Conservation (phyloP, 2,888 invertebrate genomes). For the Diaperis boleti region DNA sequence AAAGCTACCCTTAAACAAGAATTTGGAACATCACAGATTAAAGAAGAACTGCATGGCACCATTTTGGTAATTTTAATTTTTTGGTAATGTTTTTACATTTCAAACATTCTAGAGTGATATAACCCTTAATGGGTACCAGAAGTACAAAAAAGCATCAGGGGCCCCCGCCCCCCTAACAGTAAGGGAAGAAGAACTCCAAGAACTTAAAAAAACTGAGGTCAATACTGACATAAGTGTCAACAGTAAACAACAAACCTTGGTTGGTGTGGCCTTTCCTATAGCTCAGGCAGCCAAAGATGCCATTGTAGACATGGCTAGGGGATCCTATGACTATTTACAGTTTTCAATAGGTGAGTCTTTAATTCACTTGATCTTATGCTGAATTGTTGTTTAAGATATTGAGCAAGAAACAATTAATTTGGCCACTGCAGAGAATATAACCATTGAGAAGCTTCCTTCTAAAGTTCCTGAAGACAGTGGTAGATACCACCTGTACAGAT, state of each 20-base stretch:
- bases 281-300: conserved; percentile 83
- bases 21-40: conserved; percentile 94
- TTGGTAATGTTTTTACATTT: background rate
- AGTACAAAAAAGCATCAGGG: conserved; percentile 80
- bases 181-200: conserved; percentile 87
- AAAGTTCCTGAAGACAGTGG: conserved; percentile 88
- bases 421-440: conserved; percentile 78
- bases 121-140: conserved; percentile 83
- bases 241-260: conserved; percentile 88
- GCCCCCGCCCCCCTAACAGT: conserved; percentile 92
- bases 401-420: conserved; percentile 90
- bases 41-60: conserved; percentile 95
- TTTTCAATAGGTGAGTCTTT: conserved; percentile 79
- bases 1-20: conserved; percentile 97
- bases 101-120: conserved; percentile 77
- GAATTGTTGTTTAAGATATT: conserved; percentile 71
- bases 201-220: conserved; percentile 78
- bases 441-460: conserved; percentile 76
- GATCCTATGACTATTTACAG: conserved; percentile 90
- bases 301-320: conserved; percentile 78
- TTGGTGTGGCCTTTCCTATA: conserved; percentile 92
- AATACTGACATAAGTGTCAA: conserved; percentile 83
- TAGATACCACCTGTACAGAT: conserved; percentile 92
- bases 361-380: background rate
- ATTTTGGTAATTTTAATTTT: conserved; percentile 69